Evolutionary conservation across 2,113 vertebrate species (phyloP).

Genomic region (Phylloscopus trochilus): DNA sequence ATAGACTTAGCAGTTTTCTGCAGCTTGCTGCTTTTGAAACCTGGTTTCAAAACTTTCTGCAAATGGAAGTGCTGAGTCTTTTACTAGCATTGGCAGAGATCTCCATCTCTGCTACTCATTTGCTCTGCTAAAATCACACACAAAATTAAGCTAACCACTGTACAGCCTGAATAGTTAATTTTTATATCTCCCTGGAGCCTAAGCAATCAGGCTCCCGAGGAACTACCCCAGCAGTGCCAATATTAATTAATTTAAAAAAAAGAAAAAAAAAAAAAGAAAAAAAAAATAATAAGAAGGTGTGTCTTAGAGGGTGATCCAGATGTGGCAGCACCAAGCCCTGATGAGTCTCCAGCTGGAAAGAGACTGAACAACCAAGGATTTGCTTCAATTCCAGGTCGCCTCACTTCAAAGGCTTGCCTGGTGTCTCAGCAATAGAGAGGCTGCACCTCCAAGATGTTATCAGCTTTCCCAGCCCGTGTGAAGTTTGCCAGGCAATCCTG

Average conservation of each 20-base stretch:
- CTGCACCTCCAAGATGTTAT: not conserved
- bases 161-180: not conserved
- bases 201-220: not conserved
- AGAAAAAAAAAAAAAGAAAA: not conserved
- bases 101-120: not conserved
- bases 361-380: not conserved
- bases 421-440: not conserved
- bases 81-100: not conserved
- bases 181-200: not conserved
- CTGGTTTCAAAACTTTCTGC: not conserved
- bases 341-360: not conserved
- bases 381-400: not conserved
- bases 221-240: not conserved
- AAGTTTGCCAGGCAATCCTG: not conserved
- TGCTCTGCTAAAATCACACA: not conserved
- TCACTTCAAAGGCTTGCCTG: not conserved
- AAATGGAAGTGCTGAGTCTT: not conserved
- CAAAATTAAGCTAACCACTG: slow-evolving; percentile 2
- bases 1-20: not conserved
- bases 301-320: not conserved
- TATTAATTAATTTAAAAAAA: not conserved
- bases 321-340: not conserved
- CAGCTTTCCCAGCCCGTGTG: not conserved
- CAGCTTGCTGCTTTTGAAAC: not conserved
- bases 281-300: not conserved